Conservation (phyloP, 2,888 invertebrate genomes). For the Cryptocephalus primarius region DNA sequence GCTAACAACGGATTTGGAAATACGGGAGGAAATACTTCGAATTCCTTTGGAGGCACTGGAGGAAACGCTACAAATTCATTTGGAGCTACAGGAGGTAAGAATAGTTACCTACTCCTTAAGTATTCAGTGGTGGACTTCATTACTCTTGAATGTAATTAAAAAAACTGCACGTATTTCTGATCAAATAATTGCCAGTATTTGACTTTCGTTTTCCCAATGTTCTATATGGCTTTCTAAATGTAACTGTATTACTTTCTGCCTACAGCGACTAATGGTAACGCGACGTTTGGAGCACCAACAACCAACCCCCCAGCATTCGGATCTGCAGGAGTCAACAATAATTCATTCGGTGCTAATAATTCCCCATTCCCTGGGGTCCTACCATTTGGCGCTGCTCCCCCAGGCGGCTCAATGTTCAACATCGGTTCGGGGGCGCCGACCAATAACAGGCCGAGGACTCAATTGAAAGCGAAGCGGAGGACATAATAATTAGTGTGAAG, state of each 20-base stretch:
- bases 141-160: no score
- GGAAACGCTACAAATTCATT: neutral
- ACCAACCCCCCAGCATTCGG: neutral
- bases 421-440: slow-evolving; percentile 37
- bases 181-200: no score
- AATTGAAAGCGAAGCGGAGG: slow-evolving; percentile 27
- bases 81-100: neutral
- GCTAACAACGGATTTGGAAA: no score
- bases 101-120: no score
- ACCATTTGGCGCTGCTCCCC: neutral
- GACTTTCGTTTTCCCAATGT: no score
- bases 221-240: no score
- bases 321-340: no score
- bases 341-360: slow-evolving; percentile 1
- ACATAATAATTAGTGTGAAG: slow-evolving; percentile 4
- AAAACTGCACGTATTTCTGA: no score
- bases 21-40: neutral
- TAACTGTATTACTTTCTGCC: no score
- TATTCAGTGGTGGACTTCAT: no score
- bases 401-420: slow-evolving; percentile 34
- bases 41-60: neutral
- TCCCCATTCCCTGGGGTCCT: neutral
- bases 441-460: slow-evolving; percentile 33
- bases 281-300: slow-evolving; percentile 5
- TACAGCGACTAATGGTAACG: neutral